A percentile compares a stretch with the other conserved stretches of the same genome.
Evolutionary conservation across 2,797 vertebrate genomes (phyloP).

Genomic region (Hypotaenidia okinawae): DNA sequence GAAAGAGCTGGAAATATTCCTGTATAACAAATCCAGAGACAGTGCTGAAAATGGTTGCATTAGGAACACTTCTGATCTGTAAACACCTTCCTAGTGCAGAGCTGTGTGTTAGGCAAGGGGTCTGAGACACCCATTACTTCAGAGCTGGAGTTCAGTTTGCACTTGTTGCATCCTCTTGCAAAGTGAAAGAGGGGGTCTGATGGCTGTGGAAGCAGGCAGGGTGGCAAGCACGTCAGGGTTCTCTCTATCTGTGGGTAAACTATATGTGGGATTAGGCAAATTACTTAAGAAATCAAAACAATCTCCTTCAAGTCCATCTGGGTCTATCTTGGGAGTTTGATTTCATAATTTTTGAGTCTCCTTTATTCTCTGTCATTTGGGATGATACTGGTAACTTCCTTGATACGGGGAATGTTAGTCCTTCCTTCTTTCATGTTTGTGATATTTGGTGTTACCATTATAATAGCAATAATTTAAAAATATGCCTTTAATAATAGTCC

Average conservation of each 20-base stretch:
- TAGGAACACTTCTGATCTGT: not conserved
- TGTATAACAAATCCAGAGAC: not conserved
- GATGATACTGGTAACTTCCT: not conserved
- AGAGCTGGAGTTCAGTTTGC: not conserved
- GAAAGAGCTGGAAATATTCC: not conserved
- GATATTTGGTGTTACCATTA: not conserved
- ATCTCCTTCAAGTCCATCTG: not conserved
- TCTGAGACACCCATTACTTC: not conserved
- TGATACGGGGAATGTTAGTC: not conserved
- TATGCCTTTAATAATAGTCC: not conserved
- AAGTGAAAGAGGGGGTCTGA: not conserved
- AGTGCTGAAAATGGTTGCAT: not conserved
- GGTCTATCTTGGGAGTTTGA: not conserved
- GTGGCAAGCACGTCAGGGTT: not conserved
- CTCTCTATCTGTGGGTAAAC: not conserved
- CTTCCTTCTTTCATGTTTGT: not conserved
- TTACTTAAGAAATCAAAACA: not conserved
- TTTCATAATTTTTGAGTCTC: not conserved
- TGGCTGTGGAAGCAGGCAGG: not conserved
- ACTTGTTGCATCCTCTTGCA: not conserved
- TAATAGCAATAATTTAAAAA: not conserved
- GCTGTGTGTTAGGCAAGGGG: not conserved
- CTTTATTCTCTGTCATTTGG: not conserved
- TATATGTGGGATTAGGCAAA: not conserved
- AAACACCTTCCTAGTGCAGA: not conserved